Conservation (phyloP, 2,888 invertebrate species). For the Drosophila peninsularis region DNA sequence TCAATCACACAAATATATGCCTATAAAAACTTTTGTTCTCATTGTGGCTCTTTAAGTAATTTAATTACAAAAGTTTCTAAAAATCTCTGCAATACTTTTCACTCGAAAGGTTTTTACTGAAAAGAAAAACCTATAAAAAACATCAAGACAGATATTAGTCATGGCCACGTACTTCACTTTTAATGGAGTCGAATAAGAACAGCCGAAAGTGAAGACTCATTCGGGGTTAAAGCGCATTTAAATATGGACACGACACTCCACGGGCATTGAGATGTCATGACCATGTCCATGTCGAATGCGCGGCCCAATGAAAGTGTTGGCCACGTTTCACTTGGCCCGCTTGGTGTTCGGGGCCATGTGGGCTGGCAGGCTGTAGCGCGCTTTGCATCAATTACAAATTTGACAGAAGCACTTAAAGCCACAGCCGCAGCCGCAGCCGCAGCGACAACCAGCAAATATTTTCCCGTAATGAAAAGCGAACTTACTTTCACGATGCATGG, state of each 20-base stretch:
- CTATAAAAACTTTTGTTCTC: no score
- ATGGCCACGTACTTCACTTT: not conserved
- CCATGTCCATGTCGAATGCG: constrained; percentile 67
- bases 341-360: constrained; percentile 21
- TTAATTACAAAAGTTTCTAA: not conserved
- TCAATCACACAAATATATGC: no score
- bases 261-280: constrained; percentile 63
- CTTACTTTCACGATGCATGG: constrained; percentile 63
- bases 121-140: not conserved
- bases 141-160: not conserved
- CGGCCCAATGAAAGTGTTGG: constrained; percentile 63
- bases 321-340: constrained; percentile 45
- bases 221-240: constrained; percentile 3
- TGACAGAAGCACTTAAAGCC: constrained; percentile 67
- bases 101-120: not conserved
- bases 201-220: constrained; percentile 5
- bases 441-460: constrained; percentile 17
- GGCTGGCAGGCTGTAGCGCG: constrained; percentile 21
- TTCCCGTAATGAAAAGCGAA: constrained; percentile 67
- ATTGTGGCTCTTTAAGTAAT: not conserved
- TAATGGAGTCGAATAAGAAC: not conserved
- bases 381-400: constrained; percentile 71
- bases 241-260: constrained; percentile 10
- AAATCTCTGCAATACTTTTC: not conserved
- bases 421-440: constrained; percentile 9